Conservation (phyloP, 2,797 vertebrate species). For the Alcedo atthis region DNA sequence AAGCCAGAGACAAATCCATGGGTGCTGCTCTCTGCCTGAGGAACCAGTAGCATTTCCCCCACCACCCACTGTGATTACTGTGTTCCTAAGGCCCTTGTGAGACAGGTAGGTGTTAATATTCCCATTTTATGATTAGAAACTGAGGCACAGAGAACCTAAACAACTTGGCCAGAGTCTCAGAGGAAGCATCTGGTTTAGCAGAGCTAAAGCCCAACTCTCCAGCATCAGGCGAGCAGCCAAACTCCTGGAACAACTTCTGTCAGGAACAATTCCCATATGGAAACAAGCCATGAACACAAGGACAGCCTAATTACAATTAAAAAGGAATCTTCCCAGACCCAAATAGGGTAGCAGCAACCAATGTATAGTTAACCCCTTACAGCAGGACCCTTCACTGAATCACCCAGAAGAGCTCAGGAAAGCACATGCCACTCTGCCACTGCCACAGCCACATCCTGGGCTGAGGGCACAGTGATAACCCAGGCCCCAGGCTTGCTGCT, state of each 20-base stretch:
- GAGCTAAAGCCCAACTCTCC: constrained; percentile 1
- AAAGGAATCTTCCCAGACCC: constrained; percentile 45
- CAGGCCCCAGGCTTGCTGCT: neutral
- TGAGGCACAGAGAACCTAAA: constrained; percentile 27
- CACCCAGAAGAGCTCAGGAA: neutral
- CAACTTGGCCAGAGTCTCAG: neutral
- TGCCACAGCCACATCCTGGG: neutral
- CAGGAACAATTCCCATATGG: constrained; percentile 51
- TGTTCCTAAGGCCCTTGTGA: neutral
- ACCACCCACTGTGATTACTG: neutral
- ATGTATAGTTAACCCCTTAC: neutral
- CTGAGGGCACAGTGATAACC: neutral
- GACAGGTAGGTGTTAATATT: neutral
- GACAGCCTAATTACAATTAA: constrained; percentile 60
- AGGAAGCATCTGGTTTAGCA: constrained; percentile 44
- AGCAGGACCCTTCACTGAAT: neutral
- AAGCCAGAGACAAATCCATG: neutral
- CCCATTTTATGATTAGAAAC: neutral
- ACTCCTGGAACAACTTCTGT: constrained; percentile 62
- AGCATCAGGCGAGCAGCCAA: constrained; percentile 12
- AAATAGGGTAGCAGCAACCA: neutral
- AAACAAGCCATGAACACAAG: constrained; percentile 29
- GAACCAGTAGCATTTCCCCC: neutral
- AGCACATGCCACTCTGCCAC: neutral
- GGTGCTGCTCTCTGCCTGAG: neutral